Percentiles rank a stretch among this genome's conserved stretches.
Evolutionary conservation across 2,797 vertebrate genomes (phyloP).

Genomic region (Sebastes elongatus): DNA sequence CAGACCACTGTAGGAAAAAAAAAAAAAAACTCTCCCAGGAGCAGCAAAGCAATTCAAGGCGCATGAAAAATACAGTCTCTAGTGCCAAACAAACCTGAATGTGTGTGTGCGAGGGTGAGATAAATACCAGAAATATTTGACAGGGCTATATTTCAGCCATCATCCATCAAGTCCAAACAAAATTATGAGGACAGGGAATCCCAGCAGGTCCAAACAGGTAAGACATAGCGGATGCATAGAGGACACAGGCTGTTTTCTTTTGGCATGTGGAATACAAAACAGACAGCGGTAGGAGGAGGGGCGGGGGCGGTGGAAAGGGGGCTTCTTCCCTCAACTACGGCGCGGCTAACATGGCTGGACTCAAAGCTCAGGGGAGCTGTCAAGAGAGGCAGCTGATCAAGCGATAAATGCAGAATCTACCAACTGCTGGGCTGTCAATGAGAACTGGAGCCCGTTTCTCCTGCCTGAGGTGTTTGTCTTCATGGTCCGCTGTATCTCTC

Average conservation of each 20-base stretch:
- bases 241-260: slow-evolving; percentile 15
- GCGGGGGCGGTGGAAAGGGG: not conserved
- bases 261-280: slow-evolving; percentile 49
- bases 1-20: slow-evolving; percentile 12
- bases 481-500: slow-evolving; percentile 54
- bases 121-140: slow-evolving; percentile 72
- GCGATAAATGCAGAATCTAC: slow-evolving; percentile 60
- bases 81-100: slow-evolving; percentile 50
- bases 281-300: not conserved
- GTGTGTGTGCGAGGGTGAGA: slow-evolving; percentile 39
- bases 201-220: slow-evolving; percentile 71
- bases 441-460: slow-evolving; percentile 18
- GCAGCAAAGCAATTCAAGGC: slow-evolving; percentile 52
- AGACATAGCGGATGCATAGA: slow-evolving; percentile 50
- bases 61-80: slow-evolving; percentile 52
- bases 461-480: slow-evolving; percentile 64
- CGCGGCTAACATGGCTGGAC: slow-evolving; percentile 59
- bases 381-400: slow-evolving; percentile 70
- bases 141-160: slow-evolving; percentile 62
- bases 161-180: slow-evolving; percentile 71
- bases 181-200: slow-evolving; percentile 70
- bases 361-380: slow-evolving; percentile 66
- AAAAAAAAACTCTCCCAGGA: slow-evolving; percentile 15
- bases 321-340: slow-evolving; percentile 12
- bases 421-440: slow-evolving; percentile 44